Base-by-base conservation (phyloP, 2,888 invertebrate species). In the Drosophila macrothrix region DNA sequence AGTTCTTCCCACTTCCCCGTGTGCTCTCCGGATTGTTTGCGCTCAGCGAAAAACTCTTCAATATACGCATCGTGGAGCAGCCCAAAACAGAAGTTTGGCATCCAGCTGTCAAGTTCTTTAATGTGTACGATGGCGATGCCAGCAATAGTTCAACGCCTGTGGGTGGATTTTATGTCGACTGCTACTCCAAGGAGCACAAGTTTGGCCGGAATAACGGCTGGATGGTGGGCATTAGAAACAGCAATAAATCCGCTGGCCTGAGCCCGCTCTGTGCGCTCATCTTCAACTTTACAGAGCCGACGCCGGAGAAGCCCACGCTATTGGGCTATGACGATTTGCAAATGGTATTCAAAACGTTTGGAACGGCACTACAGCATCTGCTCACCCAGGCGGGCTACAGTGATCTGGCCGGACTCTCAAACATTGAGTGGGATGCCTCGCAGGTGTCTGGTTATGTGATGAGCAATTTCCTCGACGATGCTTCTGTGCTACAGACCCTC, bases 341-440 rank as follows among this genome's bases (percentile, higher is more conserved):
- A 52, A 94, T 94, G 49, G 92, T 99, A 12, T 98, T 98, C 92
- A 95, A 95, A 89, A 96, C 96, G 94, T 97, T 99, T 92, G 99
- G 99, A 0, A 96, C 97, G 80, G 95, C 96, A 0, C 94, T 99
- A 53, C 97, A 99, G 82, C 97, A 98, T 93, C 93, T 99, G 76
- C 94, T 99, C 39, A 97, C 98, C 0, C 96, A 95, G 89, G 96
- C 96, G 0, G 96, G 96, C 22, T 97, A 97, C 92, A 95, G 96
- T 1, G 98, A 98, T 92, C 95, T 98, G 0, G 95, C 98, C 4
- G 98, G 98, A 0, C 93, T 97, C 29, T 96, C 96, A 0, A 97
- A 97, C 92, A 95, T 99, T 0, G 99, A 99, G 94, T 98, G 98
- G 98, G 99, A 99, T 93, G 97, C 97, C 1, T 96, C 97, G 0